Percentiles rank a stretch among this genome's conserved stretches.
These are phyloP conservation scores for Pipa parva DNA, from an alignment of 2,113 vertebrate genomes.

Conservation along the genomic window DNA sequence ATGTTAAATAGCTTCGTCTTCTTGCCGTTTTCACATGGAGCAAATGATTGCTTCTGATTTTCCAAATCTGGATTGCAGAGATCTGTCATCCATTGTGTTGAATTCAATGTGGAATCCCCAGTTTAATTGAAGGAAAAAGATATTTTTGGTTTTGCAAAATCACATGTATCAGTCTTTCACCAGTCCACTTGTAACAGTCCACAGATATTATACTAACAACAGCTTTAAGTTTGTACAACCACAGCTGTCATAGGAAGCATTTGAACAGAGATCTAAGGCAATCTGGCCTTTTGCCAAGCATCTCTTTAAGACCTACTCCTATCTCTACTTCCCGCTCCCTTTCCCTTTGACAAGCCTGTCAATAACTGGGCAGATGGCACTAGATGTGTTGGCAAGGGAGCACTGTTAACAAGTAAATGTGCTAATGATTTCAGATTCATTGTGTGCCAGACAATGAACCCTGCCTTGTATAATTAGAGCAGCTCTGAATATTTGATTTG, in stretches of 20 bases:
- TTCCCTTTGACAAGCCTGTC: constrained; percentile 55
- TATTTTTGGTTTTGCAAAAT: neutral
- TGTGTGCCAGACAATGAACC: constrained; percentile 44
- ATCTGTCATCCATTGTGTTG: too few species aligned
- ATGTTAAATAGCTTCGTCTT: too few species aligned
- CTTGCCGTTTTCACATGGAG: too few species aligned
- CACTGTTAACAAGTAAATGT: constrained; percentile 52
- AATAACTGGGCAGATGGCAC: constrained; percentile 63
- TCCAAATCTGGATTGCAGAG: too few species aligned
- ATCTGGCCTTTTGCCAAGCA: constrained; percentile 55
- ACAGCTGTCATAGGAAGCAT: constrained; percentile 61
- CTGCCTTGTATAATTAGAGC: constrained; percentile 48
- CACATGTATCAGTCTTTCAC: constrained; percentile 7
- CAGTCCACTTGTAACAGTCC: constrained; percentile 43
- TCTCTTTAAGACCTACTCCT: constrained; percentile 24
- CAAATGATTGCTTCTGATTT: too few species aligned
- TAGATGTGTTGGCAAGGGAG: constrained; percentile 43
- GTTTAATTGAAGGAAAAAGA: too few species aligned
- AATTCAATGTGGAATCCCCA: too few species aligned
- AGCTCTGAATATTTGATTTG: constrained; percentile 18
- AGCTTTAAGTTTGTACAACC: constrained; percentile 56
- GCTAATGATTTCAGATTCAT: constrained; percentile 50
- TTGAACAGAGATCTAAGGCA: constrained; percentile 55
- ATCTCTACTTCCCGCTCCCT: constrained; percentile 25
- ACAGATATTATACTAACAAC: constrained; percentile 47